These are phyloP conservation scores for Cydia amplana DNA, from an alignment of 1,140 invertebrate species.

Conservation along the genomic window DNA sequence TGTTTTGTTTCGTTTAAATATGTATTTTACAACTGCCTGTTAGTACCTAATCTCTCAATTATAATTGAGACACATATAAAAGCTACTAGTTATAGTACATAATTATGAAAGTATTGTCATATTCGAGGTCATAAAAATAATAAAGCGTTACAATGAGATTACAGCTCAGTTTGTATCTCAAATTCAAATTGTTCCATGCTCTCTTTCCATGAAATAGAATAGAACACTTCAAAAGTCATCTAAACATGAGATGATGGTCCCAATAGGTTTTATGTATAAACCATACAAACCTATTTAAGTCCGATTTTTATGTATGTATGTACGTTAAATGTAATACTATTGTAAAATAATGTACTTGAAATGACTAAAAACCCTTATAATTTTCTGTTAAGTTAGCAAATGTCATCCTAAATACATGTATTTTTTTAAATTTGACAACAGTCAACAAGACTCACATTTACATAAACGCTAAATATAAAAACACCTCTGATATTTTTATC, in stretches of 20 bases:
- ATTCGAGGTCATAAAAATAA: constrained; percentile 34
- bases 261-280: constrained; percentile 12
- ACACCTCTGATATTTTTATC: constrained; percentile 11
- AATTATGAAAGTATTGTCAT: constrained; percentile 37
- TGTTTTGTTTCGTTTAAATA: not conserved
- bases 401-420: constrained; percentile 10
- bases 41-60: constrained; percentile 9
- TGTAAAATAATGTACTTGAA: not conserved
- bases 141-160: not conserved
- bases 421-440: constrained; percentile 8
- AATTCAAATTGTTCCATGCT: not conserved
- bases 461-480: constrained; percentile 27
- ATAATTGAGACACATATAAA: constrained; percentile 38
- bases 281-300: not conserved
- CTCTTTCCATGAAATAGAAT: not conserved
- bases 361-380: not conserved
- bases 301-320: not conserved
- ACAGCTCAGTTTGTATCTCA: not conserved
- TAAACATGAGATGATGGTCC: constrained; percentile 13
- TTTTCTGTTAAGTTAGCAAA: not conserved
- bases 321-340: not conserved
- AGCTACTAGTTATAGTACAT: constrained; percentile 36
- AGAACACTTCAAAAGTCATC: not conserved
- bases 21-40: constrained; percentile 8
- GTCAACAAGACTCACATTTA: constrained; percentile 26